These are phyloP conservation scores for Cassiopea andromeda DNA, from an alignment of 30 jellyfish, hydroid and myxozoan genomes.

Conservation along the genomic window DNA sequence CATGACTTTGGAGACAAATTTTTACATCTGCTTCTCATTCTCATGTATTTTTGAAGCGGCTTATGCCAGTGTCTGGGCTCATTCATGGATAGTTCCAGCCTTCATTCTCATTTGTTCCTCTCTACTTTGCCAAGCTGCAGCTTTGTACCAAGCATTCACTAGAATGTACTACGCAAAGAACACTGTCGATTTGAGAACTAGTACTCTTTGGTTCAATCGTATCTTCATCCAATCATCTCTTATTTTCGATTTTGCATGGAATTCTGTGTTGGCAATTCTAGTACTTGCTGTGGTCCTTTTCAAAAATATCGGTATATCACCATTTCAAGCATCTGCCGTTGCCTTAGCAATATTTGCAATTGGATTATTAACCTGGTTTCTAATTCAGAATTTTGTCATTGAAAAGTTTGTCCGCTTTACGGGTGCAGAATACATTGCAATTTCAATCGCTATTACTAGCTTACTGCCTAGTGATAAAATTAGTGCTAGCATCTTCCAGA, in stretches of 20 bases:
- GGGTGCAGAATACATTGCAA: slow-evolving; percentile 51
- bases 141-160: slow-evolving; percentile 48
- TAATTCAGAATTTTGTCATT: slow-evolving; percentile 35
- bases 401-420: slow-evolving; percentile 61
- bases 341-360: slow-evolving; percentile 28
- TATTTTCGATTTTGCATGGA: slow-evolving; percentile 68
- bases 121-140: slow-evolving; percentile 13
- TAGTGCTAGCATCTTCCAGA: slow-evolving; percentile 14
- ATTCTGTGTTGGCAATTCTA: slow-evolving; percentile 27
- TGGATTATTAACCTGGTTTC: slow-evolving; percentile 60
- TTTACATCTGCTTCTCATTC: slow-evolving; percentile 20
- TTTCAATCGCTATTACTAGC: slow-evolving; percentile 57
- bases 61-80: slow-evolving; percentile 36
- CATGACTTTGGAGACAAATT: background rate
- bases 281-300: slow-evolving; percentile 30
- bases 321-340: slow-evolving; percentile 57
- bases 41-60: slow-evolving; percentile 46
- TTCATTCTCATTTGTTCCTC: slow-evolving; percentile 36
- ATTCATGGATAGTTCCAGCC: slow-evolving; percentile 14
- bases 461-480: slow-evolving; percentile 36
- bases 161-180: slow-evolving; percentile 36
- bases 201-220: slow-evolving; percentile 54
- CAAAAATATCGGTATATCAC: slow-evolving; percentile 27
- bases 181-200: background rate
- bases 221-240: slow-evolving; percentile 50